phyloP scores from a whole-genome alignment of 1,140 invertebrate genomes.

The Paraescarpia echinospica region DNA sequence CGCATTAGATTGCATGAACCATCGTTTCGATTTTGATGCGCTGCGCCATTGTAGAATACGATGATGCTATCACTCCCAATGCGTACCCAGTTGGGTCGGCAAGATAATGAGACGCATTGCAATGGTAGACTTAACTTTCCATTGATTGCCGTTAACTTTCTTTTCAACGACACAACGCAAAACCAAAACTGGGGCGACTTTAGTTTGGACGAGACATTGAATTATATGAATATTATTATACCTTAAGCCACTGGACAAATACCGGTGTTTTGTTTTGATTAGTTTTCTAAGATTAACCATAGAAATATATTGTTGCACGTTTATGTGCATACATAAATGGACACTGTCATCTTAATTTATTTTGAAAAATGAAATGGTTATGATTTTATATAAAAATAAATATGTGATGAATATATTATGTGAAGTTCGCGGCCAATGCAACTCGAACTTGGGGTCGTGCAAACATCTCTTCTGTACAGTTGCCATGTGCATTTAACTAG shows the following conservation, averaged over 20 bases:
- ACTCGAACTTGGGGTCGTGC: too few species aligned
- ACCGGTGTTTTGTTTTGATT: background rate
- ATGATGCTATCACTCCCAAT: too few species aligned
- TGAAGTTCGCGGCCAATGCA: background rate
- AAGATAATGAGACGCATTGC: background rate
- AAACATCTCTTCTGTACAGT: too few species aligned
- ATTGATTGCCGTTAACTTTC: background rate
- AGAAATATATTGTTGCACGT: background rate
- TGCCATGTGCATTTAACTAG: too few species aligned
- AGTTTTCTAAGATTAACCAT: background rate
- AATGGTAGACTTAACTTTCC: background rate
- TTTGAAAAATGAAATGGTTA: background rate
- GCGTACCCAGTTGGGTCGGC: background rate
- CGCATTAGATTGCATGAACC: background rate
- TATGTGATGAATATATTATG: background rate
- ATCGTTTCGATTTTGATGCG: background rate
- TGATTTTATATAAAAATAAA: background rate
- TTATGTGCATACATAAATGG: background rate
- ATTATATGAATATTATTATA: background rate
- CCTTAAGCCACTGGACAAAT: background rate
- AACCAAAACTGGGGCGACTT: background rate
- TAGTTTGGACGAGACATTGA: background rate
- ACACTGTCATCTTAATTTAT: background rate
- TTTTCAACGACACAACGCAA: background rate
- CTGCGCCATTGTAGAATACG: background rate